These are phyloP conservation scores for Wasmannia auropunctata DNA, from an alignment of 1,140 invertebrate species.

Conservation along the genomic window DNA sequence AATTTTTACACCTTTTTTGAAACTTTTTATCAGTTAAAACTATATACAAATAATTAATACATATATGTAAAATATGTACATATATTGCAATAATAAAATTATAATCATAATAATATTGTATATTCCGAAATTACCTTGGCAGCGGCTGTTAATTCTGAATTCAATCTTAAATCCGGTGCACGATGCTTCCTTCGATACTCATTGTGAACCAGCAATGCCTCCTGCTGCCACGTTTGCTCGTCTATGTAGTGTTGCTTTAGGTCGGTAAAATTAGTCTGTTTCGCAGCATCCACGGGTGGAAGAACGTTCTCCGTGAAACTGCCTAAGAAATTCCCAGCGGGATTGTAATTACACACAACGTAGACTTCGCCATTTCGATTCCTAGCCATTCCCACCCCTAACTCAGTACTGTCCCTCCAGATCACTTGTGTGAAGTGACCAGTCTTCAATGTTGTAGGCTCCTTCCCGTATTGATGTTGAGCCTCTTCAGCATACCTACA, in stretches of 20 bases:
- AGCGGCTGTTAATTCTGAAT: constrained; percentile 84
- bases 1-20: not conserved
- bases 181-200: constrained; percentile 91
- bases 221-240: constrained; percentile 86
- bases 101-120: not conserved
- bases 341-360: constrained; percentile 94
- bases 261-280: constrained; percentile 64
- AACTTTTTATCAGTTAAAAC: not conserved
- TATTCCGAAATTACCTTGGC: constrained; percentile 85
- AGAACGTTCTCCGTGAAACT: constrained; percentile 92
- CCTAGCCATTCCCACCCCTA: constrained; percentile 92
- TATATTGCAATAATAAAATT: not conserved
- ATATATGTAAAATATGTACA: too few species aligned
- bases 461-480: constrained; percentile 87
- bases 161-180: constrained; percentile 87
- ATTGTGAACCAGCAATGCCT: constrained; percentile 91
- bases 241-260: constrained; percentile 71
- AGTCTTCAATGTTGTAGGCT: constrained; percentile 88
- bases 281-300: constrained; percentile 82
- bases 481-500: constrained; percentile 81
- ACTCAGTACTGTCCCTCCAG: constrained; percentile 91
- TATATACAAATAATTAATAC: too few species aligned
- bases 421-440: constrained; percentile 92
- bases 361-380: constrained; percentile 90
- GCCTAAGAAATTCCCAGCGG: constrained; percentile 94